These are phyloP conservation scores for Calonectris borealis DNA, from an alignment of 2,113 vertebrate species.

Conservation along the genomic window DNA sequence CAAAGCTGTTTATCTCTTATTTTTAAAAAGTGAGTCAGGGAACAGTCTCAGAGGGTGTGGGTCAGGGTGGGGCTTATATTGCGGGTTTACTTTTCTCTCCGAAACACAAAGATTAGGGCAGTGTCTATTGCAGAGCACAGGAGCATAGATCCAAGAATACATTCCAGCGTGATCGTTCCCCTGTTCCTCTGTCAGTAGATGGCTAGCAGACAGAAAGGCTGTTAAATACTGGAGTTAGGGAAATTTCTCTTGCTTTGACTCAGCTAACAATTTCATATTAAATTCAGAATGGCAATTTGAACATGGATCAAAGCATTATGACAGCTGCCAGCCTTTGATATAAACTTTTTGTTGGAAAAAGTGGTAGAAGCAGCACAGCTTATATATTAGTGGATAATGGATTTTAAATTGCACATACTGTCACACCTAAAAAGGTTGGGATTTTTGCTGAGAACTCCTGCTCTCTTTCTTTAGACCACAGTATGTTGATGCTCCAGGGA, in stretches of 20 bases:
- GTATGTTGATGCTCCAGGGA: background rate
- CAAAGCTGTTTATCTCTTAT: background rate
- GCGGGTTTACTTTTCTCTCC: background rate
- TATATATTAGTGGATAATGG: constrained; percentile 11
- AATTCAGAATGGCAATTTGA: background rate
- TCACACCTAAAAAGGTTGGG: background rate
- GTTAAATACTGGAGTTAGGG: background rate
- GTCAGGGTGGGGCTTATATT: background rate
- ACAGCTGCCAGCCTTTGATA: constrained; percentile 31
- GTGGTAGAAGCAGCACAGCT: background rate
- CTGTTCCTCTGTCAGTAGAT: background rate
- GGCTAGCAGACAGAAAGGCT: background rate
- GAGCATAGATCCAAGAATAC: background rate
- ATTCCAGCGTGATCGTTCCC: background rate
- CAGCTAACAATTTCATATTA: background rate
- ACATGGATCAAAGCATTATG: constrained; percentile 40
- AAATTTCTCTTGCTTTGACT: background rate
- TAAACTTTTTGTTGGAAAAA: background rate
- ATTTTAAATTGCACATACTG: constrained; percentile 15
- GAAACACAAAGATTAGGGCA: background rate
- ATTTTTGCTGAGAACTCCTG: background rate
- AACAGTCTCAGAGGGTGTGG: background rate
- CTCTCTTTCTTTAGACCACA: background rate
- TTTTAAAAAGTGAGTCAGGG: background rate
- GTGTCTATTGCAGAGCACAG: background rate